Base-by-base conservation (phyloP, 2,888 invertebrate genomes). In the Lagria hirta region DNA sequence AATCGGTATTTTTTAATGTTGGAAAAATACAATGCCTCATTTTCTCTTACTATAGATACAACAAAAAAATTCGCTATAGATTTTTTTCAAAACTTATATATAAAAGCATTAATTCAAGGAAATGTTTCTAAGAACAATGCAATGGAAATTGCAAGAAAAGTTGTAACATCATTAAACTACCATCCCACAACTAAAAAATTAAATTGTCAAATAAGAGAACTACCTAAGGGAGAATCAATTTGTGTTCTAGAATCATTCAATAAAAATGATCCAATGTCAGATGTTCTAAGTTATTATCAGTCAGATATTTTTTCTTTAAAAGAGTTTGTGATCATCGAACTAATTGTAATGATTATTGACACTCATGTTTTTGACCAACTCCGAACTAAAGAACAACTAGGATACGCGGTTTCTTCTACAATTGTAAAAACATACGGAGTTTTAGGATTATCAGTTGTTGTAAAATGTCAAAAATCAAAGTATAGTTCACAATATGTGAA, bases 231-330 rank as follows among this genome's bases (percentile, higher is more conserved):
- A 4, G 78, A 81, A 50, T 77, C 75, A 28, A 83, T 77, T 54
- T 77, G 86, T 36, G 77, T 84, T 26, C 78, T 88, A 22, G 69
- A 77, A 60, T 84, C 85, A 13, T 79, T 90, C 37, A 89, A 91
- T 70, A 71, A 73, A 3, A 74, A 76, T 3, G 91, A 93, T 55
- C n/a, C n/a, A n/a, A 94, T 93, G 72, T 89, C 89, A 7, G 80
- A 87, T 38, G 80, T 92, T 18, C 83, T 83, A 6, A 91, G 92
- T 75, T 92, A 91, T 71, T 95, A 92, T 72, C 94, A 94, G 69
- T 80, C 81, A 10, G 86, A 83, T 2, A 73, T 78, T 1, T 76
- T 78, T 27, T 76, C 77, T 1, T 69, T 86, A 1, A 73, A 73
- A 11, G 77, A 79, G 43, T 79, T 80, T 28, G 81, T 82, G 43